Conservation (phyloP, 2,797 vertebrate genomes). For the Phyllotis vaccarum region DNA sequence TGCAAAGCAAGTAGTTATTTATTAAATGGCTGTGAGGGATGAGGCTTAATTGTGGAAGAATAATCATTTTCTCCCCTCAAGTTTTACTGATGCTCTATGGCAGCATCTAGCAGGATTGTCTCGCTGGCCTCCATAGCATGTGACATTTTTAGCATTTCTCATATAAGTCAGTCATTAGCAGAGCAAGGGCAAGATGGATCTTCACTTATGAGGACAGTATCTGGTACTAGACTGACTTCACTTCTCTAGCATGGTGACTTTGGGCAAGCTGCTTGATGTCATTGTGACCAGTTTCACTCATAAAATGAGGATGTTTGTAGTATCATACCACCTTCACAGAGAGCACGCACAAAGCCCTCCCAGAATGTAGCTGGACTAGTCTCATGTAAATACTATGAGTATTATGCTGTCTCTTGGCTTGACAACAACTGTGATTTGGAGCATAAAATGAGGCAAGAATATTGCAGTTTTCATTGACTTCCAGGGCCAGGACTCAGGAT, state of each 20-base stretch:
- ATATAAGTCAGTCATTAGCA: neutral
- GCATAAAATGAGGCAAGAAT: neutral
- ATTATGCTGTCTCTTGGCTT: neutral
- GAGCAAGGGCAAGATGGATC: neutral
- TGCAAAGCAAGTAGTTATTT: constrained; percentile 13
- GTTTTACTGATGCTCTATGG: neutral
- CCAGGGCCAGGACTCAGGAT: neutral
- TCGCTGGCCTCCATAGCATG: neutral
- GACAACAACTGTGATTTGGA: neutral
- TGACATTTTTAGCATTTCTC: neutral
- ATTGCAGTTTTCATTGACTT: neutral
- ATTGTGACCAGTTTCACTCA: neutral
- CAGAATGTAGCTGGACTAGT: neutral
- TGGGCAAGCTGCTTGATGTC: neutral
- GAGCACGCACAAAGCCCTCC: neutral
- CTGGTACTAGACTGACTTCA: neutral
- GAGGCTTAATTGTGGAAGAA: constrained; percentile 18
- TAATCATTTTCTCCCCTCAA: neutral
- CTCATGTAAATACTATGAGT: neutral
- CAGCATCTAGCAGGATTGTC: neutral
- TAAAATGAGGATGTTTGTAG: neutral
- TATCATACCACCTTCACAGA: neutral
- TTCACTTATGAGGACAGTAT: neutral
- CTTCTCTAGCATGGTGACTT: neutral
- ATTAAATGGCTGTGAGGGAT: neutral